A percentile compares a stretch with the other conserved stretches of the same genome.
Conservation (phyloP, 2,797 vertebrate genomes). For the Rousettus madagascariensis region DNA sequence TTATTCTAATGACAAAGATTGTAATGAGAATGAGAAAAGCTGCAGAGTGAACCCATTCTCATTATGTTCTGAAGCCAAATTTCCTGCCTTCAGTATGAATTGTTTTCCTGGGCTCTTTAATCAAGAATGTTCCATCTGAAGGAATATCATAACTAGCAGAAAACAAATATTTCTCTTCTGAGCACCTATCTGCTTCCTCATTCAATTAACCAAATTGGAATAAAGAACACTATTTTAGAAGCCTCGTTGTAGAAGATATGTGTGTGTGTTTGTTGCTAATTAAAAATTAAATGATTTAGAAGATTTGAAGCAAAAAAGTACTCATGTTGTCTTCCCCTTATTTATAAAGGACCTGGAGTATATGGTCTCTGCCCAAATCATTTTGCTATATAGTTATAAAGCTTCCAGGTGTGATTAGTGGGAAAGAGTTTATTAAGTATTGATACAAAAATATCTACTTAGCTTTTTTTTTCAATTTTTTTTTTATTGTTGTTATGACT, state of each 20-base stretch:
- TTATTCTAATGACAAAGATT: neutral
- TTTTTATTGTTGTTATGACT: neutral
- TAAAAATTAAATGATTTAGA: neutral
- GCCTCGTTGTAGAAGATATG: neutral
- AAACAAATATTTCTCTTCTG: neutral
- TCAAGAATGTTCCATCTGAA: slow-evolving; percentile 45
- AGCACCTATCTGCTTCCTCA: neutral
- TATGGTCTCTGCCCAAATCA: neutral
- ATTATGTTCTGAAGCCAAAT: neutral
- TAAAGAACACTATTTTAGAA: neutral
- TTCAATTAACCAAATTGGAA: neutral
- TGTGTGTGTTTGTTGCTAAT: neutral
- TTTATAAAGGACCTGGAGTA: neutral
- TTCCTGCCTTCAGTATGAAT: neutral
- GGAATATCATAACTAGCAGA: slow-evolving; percentile 34
- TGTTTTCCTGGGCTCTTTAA: slow-evolving; percentile 1
- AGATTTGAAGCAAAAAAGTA: neutral
- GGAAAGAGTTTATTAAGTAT: neutral
- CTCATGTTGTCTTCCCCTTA: neutral
- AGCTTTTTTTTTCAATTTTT: neutral
- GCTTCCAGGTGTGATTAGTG: neutral
- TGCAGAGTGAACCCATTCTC: slow-evolving; percentile 33
- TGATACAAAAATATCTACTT: neutral
- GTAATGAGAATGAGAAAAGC: slow-evolving; percentile 57
- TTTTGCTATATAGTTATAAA: neutral